Evolutionary conservation across 2,888 invertebrate species (phyloP), one percentile per base, ranked within the genome.

Genomic region (Apotomis turbidana): DNA sequence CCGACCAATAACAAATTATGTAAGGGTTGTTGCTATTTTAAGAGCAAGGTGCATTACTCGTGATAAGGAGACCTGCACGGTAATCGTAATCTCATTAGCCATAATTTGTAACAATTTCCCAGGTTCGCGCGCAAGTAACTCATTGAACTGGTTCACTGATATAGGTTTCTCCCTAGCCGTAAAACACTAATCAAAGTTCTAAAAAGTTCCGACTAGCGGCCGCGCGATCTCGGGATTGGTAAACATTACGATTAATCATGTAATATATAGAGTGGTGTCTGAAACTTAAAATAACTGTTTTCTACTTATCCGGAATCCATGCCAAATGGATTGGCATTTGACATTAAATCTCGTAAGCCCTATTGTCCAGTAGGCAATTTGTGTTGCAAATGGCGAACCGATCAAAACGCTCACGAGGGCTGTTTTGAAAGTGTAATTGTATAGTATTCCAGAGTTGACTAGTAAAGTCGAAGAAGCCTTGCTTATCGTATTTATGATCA

Each of bases 1-100:
- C 91, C 89, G 77, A 84, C 87, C 88, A 84, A 88, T 87, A 88
- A 88, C 83, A 90, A 54, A 90, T 91, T 91, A 91, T 85, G 84
- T 90, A 91, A 83, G 91, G 91, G 91, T 88, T 85, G 87, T 75
- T 83, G 85, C 89, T 93, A 93, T 93, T 91, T 92, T 89, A 90
- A 90, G 90, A 84, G 68, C 71, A 75, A 80, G 84, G 83, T 82
- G 82, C 83, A 81, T 78, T 55, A 81, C 72, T 81, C 82, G 82
- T 86, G 85, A 87, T 85, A 83, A 81, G 85, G 84, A 13, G 15
- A 6, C 41, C 38, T 58, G 57, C 73, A 61, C 9, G 41, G 15
- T 57, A 57, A 57, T 58, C 58, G 51, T 27, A 5, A 41, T 1
- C 27, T 27, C 13, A 8, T 41, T 13, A 27, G 13, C 38, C 55